Evolutionary conservation across 2,797 vertebrate genomes (phyloP), one percentile per base, ranked within the genome.

Genomic region (Cephalopachus bancanus): DNA sequence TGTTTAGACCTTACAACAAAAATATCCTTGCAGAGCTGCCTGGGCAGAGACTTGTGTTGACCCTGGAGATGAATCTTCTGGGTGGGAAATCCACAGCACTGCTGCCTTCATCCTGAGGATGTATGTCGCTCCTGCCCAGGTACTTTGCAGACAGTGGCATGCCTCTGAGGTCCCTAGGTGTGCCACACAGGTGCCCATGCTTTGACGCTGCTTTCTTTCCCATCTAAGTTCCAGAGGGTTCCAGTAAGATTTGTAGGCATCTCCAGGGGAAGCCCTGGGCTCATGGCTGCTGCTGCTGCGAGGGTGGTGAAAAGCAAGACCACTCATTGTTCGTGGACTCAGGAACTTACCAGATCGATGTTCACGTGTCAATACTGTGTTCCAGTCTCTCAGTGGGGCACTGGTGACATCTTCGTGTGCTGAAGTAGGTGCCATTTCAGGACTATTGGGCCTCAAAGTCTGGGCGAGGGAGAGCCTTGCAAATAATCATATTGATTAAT

Each of bases 31-130:
- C 64, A 51, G n/a, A 84, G 59, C 49, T 44, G 37, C 88, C 91
- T 76, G 83, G 17, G 59, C 67, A 59, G 51, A 53, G 60, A 79
- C 94, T 67, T 76, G 76, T 80, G 75, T 92, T 95, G 96, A 85
- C 92, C 85, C 24, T 59, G 96, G 95, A 75, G 76, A 97, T 88
- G 62, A 89, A 91, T 85, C 74, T 83, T 85, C 60, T 94, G 84
- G 55, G 12, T 9, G 49, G 94, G 64, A 91, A 80, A 51, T 86
- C 74, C 28, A 24, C 30, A 16, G 11, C 24, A 19, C 72, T 33
- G 59, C 65, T 16, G 57, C 59, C 67, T 86, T 88, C 65, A 12
- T 55, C 37, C 44, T 51, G 4, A 24, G 80, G 57, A 83, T 74
- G 37, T 69, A 16, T 65, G 74, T 87, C 69, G 69, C 11, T 53